These are phyloP conservation scores for Campylorhamphus procurvoides DNA, from an alignment of 2,113 vertebrate genomes.

Conservation along the genomic window DNA sequence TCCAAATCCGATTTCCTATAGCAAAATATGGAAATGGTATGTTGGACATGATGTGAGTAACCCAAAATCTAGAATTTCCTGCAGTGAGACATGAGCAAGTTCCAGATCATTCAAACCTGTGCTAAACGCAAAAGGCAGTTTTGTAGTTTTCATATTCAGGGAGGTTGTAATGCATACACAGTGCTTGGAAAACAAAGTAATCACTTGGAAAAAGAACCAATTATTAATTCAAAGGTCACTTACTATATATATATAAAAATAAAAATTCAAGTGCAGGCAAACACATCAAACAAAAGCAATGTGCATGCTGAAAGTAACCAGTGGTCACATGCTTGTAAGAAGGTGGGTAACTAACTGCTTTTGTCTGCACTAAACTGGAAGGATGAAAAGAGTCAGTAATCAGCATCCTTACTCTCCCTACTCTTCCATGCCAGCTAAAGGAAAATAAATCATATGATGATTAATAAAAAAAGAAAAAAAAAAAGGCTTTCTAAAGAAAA, in stretches of 20 bases:
- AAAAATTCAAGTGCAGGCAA: not conserved
- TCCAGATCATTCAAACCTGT: not conserved
- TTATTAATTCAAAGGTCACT: not conserved
- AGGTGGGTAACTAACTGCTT: not conserved
- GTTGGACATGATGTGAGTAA: not conserved
- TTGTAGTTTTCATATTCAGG: not conserved
- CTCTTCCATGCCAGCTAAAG: not conserved
- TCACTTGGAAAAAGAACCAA: not conserved
- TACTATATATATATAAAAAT: not conserved
- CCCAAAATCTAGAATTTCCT: not conserved
- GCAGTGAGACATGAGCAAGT: not conserved
- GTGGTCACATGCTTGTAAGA: fast-evolving
- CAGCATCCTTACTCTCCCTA: not conserved
- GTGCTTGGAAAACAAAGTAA: not conserved
- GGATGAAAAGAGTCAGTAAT: not conserved
- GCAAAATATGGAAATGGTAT: not conserved
- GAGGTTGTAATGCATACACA: not conserved
- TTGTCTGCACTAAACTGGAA: not conserved
- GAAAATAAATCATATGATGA: not conserved
- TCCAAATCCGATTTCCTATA: not conserved
- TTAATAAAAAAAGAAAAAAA: not conserved
- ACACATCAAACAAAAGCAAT: not conserved
- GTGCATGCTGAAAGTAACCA: fast-evolving
- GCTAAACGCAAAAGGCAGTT: not conserved
- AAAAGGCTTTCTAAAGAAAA: not conserved